Evolutionary conservation across 2,113 vertebrate species (phyloP).

Genomic region (Nycticorax nycticorax): DNA sequence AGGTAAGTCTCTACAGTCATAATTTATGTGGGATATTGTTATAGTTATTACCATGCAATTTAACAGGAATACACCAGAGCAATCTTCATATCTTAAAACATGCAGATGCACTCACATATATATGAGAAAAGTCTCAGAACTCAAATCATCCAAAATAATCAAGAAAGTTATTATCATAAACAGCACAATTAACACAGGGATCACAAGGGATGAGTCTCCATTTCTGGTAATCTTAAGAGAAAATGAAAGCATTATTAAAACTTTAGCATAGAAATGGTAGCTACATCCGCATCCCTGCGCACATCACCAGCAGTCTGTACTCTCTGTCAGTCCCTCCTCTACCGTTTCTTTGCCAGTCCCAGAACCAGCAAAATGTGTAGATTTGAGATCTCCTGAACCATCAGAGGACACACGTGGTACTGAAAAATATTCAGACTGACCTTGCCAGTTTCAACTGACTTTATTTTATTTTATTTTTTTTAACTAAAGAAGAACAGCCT

Average conservation of each 20-base stretch:
- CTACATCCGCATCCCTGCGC: background rate
- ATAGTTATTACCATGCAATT: conserved; percentile 71
- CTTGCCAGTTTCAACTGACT: background rate
- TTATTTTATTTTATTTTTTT: background rate
- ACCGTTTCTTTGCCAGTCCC: background rate
- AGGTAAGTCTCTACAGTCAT: conserved; percentile 55
- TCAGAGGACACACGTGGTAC: accelerated
- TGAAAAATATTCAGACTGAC: background rate
- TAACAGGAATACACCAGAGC: conserved; percentile 69
- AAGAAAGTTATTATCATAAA: conserved; percentile 46
- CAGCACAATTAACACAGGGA: conserved; percentile 26
- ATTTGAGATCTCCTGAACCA: background rate
- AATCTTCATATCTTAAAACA: conserved; percentile 47
- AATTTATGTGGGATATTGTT: conserved; percentile 68
- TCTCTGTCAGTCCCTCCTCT: background rate
- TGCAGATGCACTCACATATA: conserved; percentile 28
- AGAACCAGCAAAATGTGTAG: background rate
- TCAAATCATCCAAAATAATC: conserved; percentile 56
- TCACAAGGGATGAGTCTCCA: background rate
- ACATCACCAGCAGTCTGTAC: background rate
- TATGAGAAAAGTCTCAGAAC: conserved; percentile 37
- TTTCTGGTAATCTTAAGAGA: conserved; percentile 26
- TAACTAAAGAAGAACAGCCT: background rate
- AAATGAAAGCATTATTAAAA: conserved; percentile 48
- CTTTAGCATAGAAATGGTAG: background rate